Conservation (phyloP, 2,113 vertebrate species). For the Spheniscus mendiculus region DNA sequence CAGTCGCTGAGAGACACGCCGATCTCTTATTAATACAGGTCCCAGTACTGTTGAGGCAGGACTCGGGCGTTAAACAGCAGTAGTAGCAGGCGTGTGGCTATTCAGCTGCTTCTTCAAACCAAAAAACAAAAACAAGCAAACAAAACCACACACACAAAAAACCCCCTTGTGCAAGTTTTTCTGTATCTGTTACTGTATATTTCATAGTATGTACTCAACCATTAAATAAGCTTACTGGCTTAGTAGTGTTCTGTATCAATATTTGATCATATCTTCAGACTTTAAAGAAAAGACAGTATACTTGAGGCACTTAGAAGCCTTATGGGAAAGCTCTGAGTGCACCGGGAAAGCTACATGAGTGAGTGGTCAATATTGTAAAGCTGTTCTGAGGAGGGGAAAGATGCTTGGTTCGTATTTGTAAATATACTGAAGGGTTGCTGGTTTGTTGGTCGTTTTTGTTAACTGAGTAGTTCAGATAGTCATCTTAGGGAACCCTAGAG, state of each 20-base stretch:
- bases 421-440: neutral
- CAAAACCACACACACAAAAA: neutral
- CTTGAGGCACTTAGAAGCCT: neutral
- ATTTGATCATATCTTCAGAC: neutral
- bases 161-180: neutral
- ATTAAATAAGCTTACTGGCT: neutral
- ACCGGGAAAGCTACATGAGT: fast-evolving
- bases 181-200: neutral
- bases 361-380: neutral
- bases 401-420: neutral
- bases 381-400: neutral
- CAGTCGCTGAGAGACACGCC: fast-evolving
- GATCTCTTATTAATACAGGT: neutral
- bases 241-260: neutral
- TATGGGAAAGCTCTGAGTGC: neutral
- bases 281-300: neutral
- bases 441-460: neutral
- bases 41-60: neutral
- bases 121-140: neutral
- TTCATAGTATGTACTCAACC: neutral
- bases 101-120: neutral
- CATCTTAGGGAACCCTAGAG: neutral
- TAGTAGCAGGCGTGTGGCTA: fast-evolving
- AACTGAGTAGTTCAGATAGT: neutral
- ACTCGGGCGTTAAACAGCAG: neutral